Conservation (phyloP, 92 coral and sea anemone genomes). For the Meandrina meandrites region DNA sequence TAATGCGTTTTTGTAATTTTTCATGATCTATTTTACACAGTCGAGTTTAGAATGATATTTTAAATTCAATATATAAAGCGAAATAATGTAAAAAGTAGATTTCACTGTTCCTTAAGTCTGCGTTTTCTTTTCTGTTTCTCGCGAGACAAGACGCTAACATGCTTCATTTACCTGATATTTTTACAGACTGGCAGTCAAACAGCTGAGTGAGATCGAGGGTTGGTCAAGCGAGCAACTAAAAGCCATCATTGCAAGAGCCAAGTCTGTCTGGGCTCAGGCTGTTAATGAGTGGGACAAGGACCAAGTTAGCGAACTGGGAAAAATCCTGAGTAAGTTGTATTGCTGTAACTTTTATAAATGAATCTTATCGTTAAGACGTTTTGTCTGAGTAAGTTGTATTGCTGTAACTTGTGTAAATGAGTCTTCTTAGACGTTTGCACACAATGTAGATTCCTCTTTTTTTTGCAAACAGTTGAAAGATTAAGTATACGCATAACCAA, state of each 20-base stretch:
- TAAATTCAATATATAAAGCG: no score
- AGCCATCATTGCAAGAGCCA: conserved; percentile 80
- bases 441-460: no score
- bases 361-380: no score
- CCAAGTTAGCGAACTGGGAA: conserved; percentile 90
- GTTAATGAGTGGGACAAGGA: conserved; percentile 88
- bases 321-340: conserved; percentile 70
- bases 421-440: no score
- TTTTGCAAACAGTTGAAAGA: no score
- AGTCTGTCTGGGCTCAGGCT: conserved; percentile 69
- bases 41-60: no score
- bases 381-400: no score
- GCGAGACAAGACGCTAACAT: no score
- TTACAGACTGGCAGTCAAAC: conserved; percentile 73
- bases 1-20: no score
- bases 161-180: neutral
- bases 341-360: neutral
- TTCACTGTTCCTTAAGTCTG: neutral
- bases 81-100: neutral
- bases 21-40: no score
- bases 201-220: conserved; percentile 76
- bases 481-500: neutral
- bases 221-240: conserved; percentile 79
- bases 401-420: no score
- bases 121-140: neutral